These are phyloP conservation scores for Catamblyrhynchus diadema DNA, from an alignment of 2,797 vertebrate species.

Conservation along the genomic window DNA sequence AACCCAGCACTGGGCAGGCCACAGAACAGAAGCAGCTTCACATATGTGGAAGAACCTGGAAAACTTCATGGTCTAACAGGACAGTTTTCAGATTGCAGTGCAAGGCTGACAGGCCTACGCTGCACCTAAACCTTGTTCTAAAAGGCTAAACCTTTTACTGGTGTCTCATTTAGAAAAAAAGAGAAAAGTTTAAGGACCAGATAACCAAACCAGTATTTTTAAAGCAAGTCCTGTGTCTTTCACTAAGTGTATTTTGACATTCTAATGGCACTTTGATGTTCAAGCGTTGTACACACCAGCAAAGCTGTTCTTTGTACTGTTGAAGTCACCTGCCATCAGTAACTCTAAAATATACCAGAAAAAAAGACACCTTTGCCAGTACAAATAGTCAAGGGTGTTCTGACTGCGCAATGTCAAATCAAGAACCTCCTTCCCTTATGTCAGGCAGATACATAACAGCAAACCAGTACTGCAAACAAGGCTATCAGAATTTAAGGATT, in stretches of 20 bases:
- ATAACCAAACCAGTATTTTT: not conserved
- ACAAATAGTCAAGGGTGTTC: not conserved
- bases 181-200: not conserved
- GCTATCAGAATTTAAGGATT: not conserved
- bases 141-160: not conserved
- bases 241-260: not conserved
- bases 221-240: not conserved
- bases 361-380: not conserved
- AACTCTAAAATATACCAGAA: not conserved
- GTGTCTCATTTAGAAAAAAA: not conserved
- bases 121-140: not conserved
- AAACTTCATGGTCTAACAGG: not conserved
- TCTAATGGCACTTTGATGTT: not conserved
- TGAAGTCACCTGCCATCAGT: not conserved
- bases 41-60: fast-evolving
- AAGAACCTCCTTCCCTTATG: not conserved
- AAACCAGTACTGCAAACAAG: not conserved
- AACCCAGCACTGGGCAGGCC: not conserved
- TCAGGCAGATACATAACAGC: not conserved
- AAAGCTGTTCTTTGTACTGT: not conserved
- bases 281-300: not conserved
- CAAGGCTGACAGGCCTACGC: not conserved
- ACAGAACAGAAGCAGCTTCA: not conserved
- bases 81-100: not conserved
- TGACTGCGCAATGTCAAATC: not conserved